Base-by-base conservation (phyloP, 1,140 invertebrate species). In the Coboldia fuscipes region DNA sequence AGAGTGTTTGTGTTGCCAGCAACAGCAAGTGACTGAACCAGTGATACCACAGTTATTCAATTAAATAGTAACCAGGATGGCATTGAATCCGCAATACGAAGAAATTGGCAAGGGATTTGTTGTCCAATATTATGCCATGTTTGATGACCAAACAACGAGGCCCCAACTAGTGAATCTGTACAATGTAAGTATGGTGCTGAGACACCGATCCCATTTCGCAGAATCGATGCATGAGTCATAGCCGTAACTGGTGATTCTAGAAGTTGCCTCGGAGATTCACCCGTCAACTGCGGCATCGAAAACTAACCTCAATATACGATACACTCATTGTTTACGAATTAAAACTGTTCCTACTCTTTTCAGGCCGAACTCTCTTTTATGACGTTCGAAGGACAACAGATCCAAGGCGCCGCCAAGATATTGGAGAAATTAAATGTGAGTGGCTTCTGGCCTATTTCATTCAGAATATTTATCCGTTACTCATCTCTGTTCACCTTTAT, bases 401-500 rank as follows among this genome's bases (percentile, higher is more conserved):
- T 89, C 41, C 83, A 90, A 65, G 88, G 89, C 51, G 70, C 80
- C 45, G 62, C 70, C 39, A 88, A 88, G 65, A 93, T 94, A 46
- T 81, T 90, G 72, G 84, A 92, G 63, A 93, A 92, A 65, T 65
- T 92, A 48, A 79, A 68, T 65, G 84, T 88, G 58, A 75, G 76
- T 68, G 44, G 37, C 17, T 10, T 36, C 13, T 10, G 21, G 13
- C 20, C 14, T n/a, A n/a, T 8, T 24, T 24, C 23, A 10, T 12
- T 8, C n/a, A n/a, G n/a, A 14, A 30, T 30, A 13, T 7, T 30
- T 13, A 30, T 15, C 21, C 21, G 22, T 15, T 2, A 13, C 27
- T 21, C 18, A 23, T 30, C 22, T 9, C 30, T 4, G n/a, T 28
- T 44, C 14, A 4, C 3, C 3, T 45, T 21, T 41, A 46, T 47